Percentiles rank a stretch among this genome's conserved stretches.
Conservation (phyloP, 2,888 invertebrate genomes). For the Plagodis dolabraria region DNA sequence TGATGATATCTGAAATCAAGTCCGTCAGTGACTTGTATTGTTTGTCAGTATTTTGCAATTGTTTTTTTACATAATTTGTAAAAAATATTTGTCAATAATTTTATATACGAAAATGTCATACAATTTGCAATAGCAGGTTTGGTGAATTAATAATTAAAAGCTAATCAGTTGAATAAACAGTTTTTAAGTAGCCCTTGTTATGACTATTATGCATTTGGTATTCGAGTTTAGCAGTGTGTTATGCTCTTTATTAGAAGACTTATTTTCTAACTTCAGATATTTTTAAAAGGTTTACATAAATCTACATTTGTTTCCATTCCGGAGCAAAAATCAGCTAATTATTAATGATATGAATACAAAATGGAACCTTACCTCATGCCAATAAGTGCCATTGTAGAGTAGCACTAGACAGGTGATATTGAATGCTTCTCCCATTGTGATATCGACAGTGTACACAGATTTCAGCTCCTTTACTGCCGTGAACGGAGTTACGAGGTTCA, state of each 20-base stretch:
- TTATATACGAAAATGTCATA: no score
- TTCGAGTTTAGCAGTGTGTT: no score
- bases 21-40: no score
- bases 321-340: background rate
- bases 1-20: conserved; percentile 72
- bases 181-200: no score
- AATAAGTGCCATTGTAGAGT: conserved; percentile 75
- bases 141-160: no score
- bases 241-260: no score
- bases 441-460: conserved; percentile 78
- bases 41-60: background rate
- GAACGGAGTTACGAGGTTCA: conserved; percentile 84
- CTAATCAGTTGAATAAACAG: no score
- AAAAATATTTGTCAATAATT: no score
- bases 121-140: no score
- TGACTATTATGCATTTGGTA: no score
- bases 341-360: no score
- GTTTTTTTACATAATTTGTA: no score
- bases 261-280: background rate
- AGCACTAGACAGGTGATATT: conserved; percentile 77
- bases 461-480: conserved; percentile 74
- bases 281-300: conserved; percentile 1
- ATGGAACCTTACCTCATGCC: conserved; percentile 76
- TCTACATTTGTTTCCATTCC: background rate
- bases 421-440: conserved; percentile 70